Evolutionary conservation across 2,797 vertebrate genomes (phyloP).

Genomic region (Podarcis lilfordi): DNA sequence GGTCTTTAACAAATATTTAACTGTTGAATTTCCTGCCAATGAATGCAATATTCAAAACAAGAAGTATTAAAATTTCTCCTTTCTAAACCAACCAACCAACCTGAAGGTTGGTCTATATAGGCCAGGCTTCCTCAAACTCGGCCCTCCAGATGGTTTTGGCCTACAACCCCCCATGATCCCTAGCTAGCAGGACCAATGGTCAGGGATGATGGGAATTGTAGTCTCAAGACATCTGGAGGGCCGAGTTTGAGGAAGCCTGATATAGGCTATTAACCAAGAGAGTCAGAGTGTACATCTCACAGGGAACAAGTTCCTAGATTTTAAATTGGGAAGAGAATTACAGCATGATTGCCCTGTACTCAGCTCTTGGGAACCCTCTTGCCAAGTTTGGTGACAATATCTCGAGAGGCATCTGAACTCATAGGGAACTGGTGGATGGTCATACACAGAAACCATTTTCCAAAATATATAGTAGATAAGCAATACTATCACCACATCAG

Average conservation of each 20-base stretch:
- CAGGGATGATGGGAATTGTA: no score
- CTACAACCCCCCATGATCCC: no score
- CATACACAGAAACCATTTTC: background rate
- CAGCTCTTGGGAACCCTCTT: no score
- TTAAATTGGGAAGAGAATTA: background rate
- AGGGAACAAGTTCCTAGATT: background rate
- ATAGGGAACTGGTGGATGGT: background rate
- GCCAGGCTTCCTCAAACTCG: no score
- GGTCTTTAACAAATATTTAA: background rate
- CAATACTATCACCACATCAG: background rate
- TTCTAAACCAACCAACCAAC: background rate
- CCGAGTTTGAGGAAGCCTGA: no score
- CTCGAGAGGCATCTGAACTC: no score
- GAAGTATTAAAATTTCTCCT: background rate
- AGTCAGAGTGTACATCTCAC: background rate
- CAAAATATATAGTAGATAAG: background rate
- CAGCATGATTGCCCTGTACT: background rate
- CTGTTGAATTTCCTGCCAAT: background rate
- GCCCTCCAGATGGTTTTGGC: no score
- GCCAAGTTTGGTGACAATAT: no score
- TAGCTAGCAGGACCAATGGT: background rate
- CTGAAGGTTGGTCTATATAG: background rate
- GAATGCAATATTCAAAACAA: background rate
- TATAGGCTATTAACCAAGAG: background rate
- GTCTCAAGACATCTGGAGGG: no score